Evolutionary conservation across 2,797 vertebrate species (phyloP), one percentile per base, ranked within the genome.

Genomic region (Myotis vivesi): DNA sequence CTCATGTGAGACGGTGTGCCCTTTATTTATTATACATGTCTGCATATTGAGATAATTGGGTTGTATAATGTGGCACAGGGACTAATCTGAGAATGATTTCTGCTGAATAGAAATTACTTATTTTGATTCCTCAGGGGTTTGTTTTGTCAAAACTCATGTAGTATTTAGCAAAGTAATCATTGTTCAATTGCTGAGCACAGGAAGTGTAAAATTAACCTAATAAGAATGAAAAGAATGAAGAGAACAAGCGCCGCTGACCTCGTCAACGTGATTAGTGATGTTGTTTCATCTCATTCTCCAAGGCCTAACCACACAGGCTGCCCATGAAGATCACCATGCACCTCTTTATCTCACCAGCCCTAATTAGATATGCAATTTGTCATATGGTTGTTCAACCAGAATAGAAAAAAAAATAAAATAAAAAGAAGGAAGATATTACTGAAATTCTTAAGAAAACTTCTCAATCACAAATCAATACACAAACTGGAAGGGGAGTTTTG

Each of bases 101-200:
- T 96, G 82, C 92, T 96, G 97, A 98, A 98, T 96, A 97, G 97
- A 98, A 98, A 98, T 98, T 95, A 98, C 95, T 98, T 98, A 95
- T 97, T 98, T 98, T 98, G 97, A 98, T 98, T 98, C 98, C 96
- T 95, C 64, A 11, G 97, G 98, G 98, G 87, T 97, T 98, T 98
- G 95, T 98, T 98, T 98, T 98, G 98, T 98, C 98, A 98, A 98
- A 98, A 98, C 87, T 98, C 97, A 96, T 98, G 97, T 97, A 98
- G 95, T 98, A 98, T 98, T 98, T 98, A 98, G 97, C 97, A 97
- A 98, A 98, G 94, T 98, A 98, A 98, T 98, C 97, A 98, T 94
- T 98, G 97, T 97, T 98, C 98, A 98, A 97, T 98, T 98, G 98
- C 96, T 20, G 57, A 98, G 96, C 96, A 96, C 71, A 62, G 97